A percentile compares a stretch with the other conserved stretches of the same genome.
These are phyloP conservation scores for Hetaerina titia DNA, from an alignment of 2,888 invertebrate species.

Conservation along the genomic window DNA sequence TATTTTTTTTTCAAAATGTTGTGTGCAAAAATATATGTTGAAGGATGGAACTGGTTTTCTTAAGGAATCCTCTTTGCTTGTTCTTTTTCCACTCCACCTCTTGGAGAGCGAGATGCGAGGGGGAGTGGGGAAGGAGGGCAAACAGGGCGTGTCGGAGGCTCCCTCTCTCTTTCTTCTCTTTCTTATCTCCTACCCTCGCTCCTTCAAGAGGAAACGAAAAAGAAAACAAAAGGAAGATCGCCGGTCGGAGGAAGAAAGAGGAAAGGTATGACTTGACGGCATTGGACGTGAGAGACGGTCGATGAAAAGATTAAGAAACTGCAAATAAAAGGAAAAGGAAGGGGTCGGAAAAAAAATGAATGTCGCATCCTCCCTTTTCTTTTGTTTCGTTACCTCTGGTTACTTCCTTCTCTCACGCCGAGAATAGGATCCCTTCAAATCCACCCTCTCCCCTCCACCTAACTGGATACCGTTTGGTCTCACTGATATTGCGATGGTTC, in stretches of 20 bases:
- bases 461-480: too few relatives aligned
- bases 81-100: too few relatives aligned
- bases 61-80: not conserved
- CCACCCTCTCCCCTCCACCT: too few relatives aligned
- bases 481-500: too few relatives aligned
- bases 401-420: not conserved
- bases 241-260: not conserved
- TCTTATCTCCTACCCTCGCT: not conserved
- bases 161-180: not conserved
- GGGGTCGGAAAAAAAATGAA: not conserved
- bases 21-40: too few relatives aligned
- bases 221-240: not conserved
- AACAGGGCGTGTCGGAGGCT: not conserved
- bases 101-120: not conserved
- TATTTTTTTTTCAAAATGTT: too few relatives aligned
- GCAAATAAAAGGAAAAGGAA: not conserved
- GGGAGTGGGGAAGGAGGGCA: not conserved
- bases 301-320: slow-evolving; percentile 26
- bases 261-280: not conserved
- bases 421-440: too few relatives aligned
- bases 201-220: not conserved
- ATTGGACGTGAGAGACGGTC: slow-evolving; percentile 13
- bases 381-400: not conserved
- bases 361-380: not conserved
- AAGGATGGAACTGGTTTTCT: not conserved